Conservation (phyloP, 2,797 vertebrate species). For the Pseudochromis fuscus region DNA sequence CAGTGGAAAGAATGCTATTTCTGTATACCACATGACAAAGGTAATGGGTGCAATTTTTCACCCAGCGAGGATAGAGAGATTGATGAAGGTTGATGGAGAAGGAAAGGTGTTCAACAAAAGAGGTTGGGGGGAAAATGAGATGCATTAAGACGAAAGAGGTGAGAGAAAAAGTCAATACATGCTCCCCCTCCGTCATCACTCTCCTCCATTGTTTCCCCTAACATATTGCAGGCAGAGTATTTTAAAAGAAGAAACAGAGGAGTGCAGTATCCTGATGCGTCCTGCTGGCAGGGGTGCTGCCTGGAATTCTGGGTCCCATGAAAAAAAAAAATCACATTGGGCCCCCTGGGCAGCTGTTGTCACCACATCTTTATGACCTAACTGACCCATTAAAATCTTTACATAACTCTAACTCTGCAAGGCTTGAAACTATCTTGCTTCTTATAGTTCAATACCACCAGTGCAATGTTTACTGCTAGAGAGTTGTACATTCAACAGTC, state of each 20-base stretch:
- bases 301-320: too few species aligned
- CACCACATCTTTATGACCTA: too few species aligned
- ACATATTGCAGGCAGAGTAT: constrained; percentile 66
- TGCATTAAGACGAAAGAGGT: constrained; percentile 77
- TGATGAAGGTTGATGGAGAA: constrained; percentile 74
- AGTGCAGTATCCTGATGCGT: constrained; percentile 74
- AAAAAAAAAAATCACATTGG: too few species aligned
- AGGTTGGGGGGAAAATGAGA: constrained; percentile 71
- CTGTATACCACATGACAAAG: constrained; percentile 69
- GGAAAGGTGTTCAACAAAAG: constrained; percentile 79
- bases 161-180: constrained; percentile 70
- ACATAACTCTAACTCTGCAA: too few species aligned
- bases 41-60: constrained; percentile 78
- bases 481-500: too few species aligned
- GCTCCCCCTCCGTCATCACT: constrained; percentile 48
- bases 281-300: too few species aligned
- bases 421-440: too few species aligned
- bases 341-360: too few species aligned
- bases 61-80: constrained; percentile 70
- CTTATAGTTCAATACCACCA: too few species aligned
- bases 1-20: constrained; percentile 66
- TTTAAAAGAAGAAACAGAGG: constrained; percentile 67
- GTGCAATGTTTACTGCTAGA: too few species aligned
- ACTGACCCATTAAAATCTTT: too few species aligned
- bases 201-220: constrained; percentile 67